These are phyloP conservation scores for Chloropsis cyanopogon DNA, from an alignment of 2,113 vertebrate species.

Conservation along the genomic window DNA sequence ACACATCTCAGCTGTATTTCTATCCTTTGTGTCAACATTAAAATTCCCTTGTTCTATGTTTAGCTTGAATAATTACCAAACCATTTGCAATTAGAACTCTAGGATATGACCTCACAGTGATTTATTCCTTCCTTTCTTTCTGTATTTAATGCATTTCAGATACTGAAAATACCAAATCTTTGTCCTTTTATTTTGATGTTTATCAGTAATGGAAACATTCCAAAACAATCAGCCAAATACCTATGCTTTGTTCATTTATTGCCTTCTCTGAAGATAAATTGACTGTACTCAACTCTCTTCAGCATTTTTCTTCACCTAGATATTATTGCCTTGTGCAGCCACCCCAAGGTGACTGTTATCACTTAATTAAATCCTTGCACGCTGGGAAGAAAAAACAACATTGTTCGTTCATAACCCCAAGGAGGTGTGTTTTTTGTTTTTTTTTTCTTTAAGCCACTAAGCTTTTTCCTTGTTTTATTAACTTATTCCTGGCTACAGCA, in stretches of 20 bases:
- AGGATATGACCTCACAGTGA: conserved; percentile 73
- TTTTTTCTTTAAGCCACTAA: conserved; percentile 78
- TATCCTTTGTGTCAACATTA: conserved; percentile 71
- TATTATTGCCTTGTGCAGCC: conserved; percentile 88
- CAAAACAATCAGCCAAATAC: conserved; percentile 82
- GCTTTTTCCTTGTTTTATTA: conserved; percentile 82
- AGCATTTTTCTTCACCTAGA: conserved; percentile 88
- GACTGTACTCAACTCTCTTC: conserved; percentile 85
- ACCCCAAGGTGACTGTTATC: conserved; percentile 94
- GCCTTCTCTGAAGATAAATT: conserved; percentile 84
- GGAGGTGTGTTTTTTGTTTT: conserved; percentile 76
- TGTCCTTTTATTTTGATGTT: conserved; percentile 79
- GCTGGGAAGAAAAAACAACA: conserved; percentile 89
- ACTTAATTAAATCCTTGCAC: conserved; percentile 92
- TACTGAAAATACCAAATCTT: conserved; percentile 79
- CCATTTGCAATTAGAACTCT: conserved; percentile 75
- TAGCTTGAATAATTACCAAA: conserved; percentile 77
- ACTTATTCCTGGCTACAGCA: conserved; percentile 81
- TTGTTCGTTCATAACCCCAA: conserved; percentile 88
- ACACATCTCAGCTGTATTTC: conserved; percentile 54
- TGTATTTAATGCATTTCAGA: conserved; percentile 79
- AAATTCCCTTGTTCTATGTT: conserved; percentile 75
- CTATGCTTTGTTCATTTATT: conserved; percentile 84
- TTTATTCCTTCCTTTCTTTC: conserved; percentile 70
- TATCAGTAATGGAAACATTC: conserved; percentile 83